These are phyloP conservation scores for Aromia moschata DNA, from an alignment of 2,888 invertebrate genomes.

Conservation along the genomic window DNA sequence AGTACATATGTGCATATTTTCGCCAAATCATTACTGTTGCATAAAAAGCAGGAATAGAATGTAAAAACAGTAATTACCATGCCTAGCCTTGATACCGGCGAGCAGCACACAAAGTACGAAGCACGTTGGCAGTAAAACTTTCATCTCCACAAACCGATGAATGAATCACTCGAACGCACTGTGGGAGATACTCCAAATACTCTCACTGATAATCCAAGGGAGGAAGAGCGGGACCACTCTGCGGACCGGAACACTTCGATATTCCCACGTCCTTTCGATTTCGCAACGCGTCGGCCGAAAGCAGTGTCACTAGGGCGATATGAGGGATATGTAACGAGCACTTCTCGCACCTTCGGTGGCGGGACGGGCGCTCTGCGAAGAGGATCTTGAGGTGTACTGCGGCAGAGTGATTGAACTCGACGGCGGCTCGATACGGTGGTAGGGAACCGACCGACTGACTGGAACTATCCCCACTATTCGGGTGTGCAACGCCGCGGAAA, in stretches of 20 bases:
- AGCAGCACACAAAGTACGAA: conserved; percentile 1
- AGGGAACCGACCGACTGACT: conserved; percentile 30
- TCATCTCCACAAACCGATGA: neutral
- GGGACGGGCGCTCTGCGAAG: conserved; percentile 26
- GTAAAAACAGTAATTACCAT: conserved; percentile 11
- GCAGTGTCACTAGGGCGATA: conserved; percentile 16
- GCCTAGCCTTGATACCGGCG: conserved; percentile 5
- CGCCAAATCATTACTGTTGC: too few relatives aligned
- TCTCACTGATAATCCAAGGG: conserved; percentile 12
- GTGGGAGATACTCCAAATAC: neutral
- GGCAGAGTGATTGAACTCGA: conserved; percentile 34
- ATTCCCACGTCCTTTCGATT: neutral
- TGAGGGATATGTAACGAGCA: neutral
- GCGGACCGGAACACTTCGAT: neutral
- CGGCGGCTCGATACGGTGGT: conserved; percentile 21
- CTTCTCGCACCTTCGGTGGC: conserved; percentile 13
- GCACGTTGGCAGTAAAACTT: neutral
- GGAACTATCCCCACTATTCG: conserved; percentile 23
- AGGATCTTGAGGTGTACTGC: conserved; percentile 34
- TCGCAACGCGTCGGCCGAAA: neutral
- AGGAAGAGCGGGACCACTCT: neutral
- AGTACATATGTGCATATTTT: too few relatives aligned
- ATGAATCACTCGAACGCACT: neutral
- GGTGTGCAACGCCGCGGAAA: conserved; percentile 25
- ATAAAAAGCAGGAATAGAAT: too few relatives aligned